Evolutionary conservation across 2,113 vertebrate species (phyloP).

Genomic region (pig (Sus scrofa)): T2T-Sscrofa CM000812.6:25195001-25195500

Average conservation of each 20-base stretch:
- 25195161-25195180: not conserved
- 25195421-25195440: slow-evolving; percentile 87
- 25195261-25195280: slow-evolving; percentile 79
- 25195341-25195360: slow-evolving; percentile 86
- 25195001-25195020: slow-evolving; percentile 88
- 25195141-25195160: slow-evolving; percentile 76
- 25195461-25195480: slow-evolving; percentile 84
- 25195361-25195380: slow-evolving; percentile 87
- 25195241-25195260: slow-evolving; percentile 81
- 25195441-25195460: slow-evolving; percentile 89
- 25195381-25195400: slow-evolving; percentile 84
- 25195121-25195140: slow-evolving; percentile 74
- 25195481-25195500: slow-evolving; percentile 79
- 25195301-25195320: slow-evolving; percentile 83
- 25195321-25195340: slow-evolving; percentile 78
- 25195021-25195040: slow-evolving; percentile 83
- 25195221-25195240: slow-evolving; percentile 65
- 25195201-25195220: slow-evolving; percentile 69
- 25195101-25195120: slow-evolving; percentile 75
- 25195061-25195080: slow-evolving; percentile 84
- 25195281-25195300: slow-evolving; percentile 84
- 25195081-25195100: slow-evolving; percentile 87
- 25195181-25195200: slow-evolving; percentile 65
- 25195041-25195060: slow-evolving; percentile 84
- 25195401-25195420: slow-evolving; percentile 89